Percentiles rank a stretch among this genome's conserved stretches.
Evolutionary conservation across 2,888 invertebrate species (phyloP).

Genomic region (Antheraea yamamai): DNA sequence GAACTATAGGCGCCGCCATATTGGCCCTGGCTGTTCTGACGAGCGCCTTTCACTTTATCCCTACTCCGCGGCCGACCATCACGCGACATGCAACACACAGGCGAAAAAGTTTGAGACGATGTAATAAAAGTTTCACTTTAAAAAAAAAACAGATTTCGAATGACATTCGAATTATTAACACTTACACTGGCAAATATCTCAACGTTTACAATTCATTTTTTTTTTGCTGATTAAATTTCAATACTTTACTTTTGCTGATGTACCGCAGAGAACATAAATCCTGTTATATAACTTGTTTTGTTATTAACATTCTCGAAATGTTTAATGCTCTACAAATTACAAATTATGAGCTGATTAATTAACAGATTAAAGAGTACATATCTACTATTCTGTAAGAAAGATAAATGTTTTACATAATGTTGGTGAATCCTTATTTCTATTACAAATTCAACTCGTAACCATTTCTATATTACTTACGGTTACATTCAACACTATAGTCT

Average conservation of each 20-base stretch:
- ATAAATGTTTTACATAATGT: too few relatives aligned
- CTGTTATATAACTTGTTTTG: neutral
- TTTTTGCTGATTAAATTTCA: neutral
- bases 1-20: too few relatives aligned
- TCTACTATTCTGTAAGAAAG: too few relatives aligned
- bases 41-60: too few relatives aligned
- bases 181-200: neutral
- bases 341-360: neutral
- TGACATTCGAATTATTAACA: neutral
- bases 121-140: too few relatives aligned
- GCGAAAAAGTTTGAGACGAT: too few relatives aligned
- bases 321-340: neutral
- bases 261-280: neutral
- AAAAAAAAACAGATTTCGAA: neutral
- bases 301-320: neutral
- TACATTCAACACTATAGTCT: too few relatives aligned
- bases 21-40: too few relatives aligned
- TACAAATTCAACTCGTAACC: neutral
- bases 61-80: too few relatives aligned
- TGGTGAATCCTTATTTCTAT: neutral
- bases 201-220: neutral
- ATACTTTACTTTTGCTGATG: neutral
- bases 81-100: too few relatives aligned
- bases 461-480: too few relatives aligned
- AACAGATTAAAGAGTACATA: too few relatives aligned